Conservation (phyloP, 2,113 vertebrate species). For the Gymnobelideus leadbeateri region DNA sequence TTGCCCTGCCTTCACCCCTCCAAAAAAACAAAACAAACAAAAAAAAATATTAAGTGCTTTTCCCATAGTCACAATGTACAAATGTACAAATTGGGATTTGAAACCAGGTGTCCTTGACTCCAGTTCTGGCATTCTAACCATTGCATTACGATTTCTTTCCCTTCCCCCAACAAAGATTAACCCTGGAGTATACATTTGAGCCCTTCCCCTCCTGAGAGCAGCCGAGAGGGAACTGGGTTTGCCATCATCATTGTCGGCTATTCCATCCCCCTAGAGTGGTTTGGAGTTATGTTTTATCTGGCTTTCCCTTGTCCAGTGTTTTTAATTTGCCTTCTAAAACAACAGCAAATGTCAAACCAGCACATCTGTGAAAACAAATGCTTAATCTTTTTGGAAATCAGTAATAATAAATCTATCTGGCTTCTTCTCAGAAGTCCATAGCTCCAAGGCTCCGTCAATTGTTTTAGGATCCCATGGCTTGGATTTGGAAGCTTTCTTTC, state of each 20-base stretch:
- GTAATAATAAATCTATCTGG: constrained; percentile 74
- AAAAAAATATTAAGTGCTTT: background rate
- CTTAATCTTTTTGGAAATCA: constrained; percentile 72
- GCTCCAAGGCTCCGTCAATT: constrained; percentile 59
- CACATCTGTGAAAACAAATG: constrained; percentile 68
- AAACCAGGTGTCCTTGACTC: background rate
- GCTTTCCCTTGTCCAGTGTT: constrained; percentile 66
- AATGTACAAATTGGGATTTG: background rate
- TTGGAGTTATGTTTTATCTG: constrained; percentile 67
- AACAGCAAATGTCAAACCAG: constrained; percentile 66
- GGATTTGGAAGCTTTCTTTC: constrained; percentile 35
- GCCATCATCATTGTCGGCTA: constrained; percentile 59
- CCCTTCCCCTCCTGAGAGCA: background rate
- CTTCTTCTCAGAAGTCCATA: constrained; percentile 58
- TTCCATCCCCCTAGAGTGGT: constrained; percentile 49
- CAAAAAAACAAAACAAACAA: no score
- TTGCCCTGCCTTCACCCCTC: no score
- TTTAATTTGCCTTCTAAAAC: constrained; percentile 78
- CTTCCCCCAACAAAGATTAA: constrained; percentile 32
- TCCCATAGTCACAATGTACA: background rate
- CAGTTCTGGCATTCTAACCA: background rate
- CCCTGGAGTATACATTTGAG: constrained; percentile 16
- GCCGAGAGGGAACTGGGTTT: background rate
- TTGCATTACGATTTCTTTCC: background rate
- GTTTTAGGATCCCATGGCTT: constrained; percentile 60